Percentiles rank a stretch among this genome's conserved stretches.
phyloP scores from a whole-genome alignment of 1,140 invertebrate species.

The Lasaia peninsularis region DNA sequence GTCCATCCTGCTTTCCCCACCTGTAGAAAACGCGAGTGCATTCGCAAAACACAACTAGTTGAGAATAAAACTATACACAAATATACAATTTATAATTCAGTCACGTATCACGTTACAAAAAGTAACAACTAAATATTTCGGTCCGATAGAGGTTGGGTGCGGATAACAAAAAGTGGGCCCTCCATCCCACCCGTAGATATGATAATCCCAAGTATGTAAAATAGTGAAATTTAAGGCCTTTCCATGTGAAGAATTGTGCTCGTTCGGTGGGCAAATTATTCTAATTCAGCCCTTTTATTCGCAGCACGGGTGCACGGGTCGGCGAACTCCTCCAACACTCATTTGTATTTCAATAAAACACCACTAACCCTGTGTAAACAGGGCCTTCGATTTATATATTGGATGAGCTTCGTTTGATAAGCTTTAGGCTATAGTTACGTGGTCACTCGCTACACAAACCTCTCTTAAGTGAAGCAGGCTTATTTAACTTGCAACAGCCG shows the following conservation, averaged over 20 bases:
- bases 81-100: conserved; percentile 57
- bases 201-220: conserved; percentile 75
- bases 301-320: conserved; percentile 58
- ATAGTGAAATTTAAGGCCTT: conserved; percentile 75
- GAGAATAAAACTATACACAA: conserved; percentile 12
- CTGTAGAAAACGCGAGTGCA: no score
- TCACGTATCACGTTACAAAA: conserved; percentile 70
- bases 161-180: conserved; percentile 66
- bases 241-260: conserved; percentile 75
- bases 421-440: conserved; percentile 22
- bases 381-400: conserved; percentile 48
- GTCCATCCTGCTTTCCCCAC: no score
- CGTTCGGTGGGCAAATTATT: conserved; percentile 71
- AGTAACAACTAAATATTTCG: conserved; percentile 76
- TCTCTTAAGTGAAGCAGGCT: neutral
- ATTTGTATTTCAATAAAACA: conserved; percentile 76
- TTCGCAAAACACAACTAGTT: no score
- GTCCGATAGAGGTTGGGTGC: conserved; percentile 66
- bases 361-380: conserved; percentile 74
- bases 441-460: conserved; percentile 1
- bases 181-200: conserved; percentile 63
- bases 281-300: conserved; percentile 74
- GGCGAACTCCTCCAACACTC: conserved; percentile 50
- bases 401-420: conserved; percentile 28
- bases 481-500: no score